These are phyloP conservation scores for Parauchenoglanis ngamensis DNA, from an alignment of 2,797 vertebrate genomes.

Conservation along the genomic window DNA sequence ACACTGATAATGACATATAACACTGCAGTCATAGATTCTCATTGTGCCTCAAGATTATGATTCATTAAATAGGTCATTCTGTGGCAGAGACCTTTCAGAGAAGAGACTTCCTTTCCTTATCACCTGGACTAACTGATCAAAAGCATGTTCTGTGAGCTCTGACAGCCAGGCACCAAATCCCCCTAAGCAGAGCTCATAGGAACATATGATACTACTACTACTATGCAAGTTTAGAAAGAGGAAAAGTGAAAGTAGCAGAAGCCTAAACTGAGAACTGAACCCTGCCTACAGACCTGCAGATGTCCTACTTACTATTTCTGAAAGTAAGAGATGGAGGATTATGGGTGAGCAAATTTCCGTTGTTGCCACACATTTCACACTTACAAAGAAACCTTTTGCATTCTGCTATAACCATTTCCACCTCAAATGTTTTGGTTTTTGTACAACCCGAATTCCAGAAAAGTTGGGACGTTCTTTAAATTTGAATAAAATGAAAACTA, in stretches of 20 bases:
- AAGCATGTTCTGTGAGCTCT: neutral
- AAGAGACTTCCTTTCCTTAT: neutral
- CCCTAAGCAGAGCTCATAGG: neutral
- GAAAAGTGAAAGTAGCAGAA: neutral
- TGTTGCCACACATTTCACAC: neutral
- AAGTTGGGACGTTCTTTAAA: no score
- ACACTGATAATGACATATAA: neutral
- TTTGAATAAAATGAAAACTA: no score
- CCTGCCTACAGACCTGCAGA: neutral
- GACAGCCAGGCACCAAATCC: neutral
- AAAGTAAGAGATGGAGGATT: neutral
- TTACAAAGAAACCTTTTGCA: neutral
- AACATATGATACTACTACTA: neutral
- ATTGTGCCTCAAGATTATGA: no score
- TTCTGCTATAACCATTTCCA: neutral
- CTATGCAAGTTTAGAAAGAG: neutral
- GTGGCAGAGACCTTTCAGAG: neutral
- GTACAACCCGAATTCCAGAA: no score
- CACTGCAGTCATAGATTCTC: neutral
- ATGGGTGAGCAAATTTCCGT: neutral
- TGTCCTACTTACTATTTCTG: neutral
- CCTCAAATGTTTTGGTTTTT: neutral
- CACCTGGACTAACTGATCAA: neutral
- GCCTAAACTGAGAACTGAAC: neutral
- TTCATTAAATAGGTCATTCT: neutral